These are phyloP conservation scores for Gadopsis marmoratus DNA, from an alignment of 2,797 vertebrate species.

Conservation along the genomic window DNA sequence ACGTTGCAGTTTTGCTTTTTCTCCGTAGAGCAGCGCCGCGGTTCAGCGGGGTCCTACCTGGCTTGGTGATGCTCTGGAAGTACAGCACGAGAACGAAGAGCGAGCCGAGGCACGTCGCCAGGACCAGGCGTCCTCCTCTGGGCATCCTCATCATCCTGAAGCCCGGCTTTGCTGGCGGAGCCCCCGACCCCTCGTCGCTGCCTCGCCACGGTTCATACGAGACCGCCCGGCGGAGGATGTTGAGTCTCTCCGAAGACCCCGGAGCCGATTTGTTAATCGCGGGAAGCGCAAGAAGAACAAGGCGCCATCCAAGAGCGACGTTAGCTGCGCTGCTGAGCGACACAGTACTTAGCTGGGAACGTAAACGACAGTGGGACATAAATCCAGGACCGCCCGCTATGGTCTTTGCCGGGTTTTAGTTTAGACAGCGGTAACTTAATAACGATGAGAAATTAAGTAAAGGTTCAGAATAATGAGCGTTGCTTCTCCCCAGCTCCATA, in stretches of 20 bases:
- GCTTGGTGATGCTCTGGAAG: conserved; percentile 87
- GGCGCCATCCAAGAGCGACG: neutral
- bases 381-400: conserved; percentile 1
- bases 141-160: conserved; percentile 89
- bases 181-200: conserved; percentile 61
- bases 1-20: neutral
- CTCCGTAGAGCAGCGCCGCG: too few relatives aligned
- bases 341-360: conserved; percentile 9
- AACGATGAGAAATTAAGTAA: neutral
- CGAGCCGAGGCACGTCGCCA: conserved; percentile 89
- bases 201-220: conserved; percentile 67
- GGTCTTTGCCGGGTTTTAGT: conserved; percentile 4
- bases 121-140: conserved; percentile 84
- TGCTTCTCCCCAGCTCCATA: neutral
- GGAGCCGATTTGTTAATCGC: neutral
- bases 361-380: neutral
- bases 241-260: neutral
- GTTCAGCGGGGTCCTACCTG: conserved; percentile 80
- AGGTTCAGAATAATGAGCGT: neutral
- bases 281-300: neutral
- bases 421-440: neutral
- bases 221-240: conserved; percentile 32
- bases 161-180: conserved; percentile 66
- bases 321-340: neutral
- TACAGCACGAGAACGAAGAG: conserved; percentile 89